These are phyloP conservation scores for Hypomecis punctinalis DNA, from an alignment of 2,888 invertebrate species.

Conservation along the genomic window DNA sequence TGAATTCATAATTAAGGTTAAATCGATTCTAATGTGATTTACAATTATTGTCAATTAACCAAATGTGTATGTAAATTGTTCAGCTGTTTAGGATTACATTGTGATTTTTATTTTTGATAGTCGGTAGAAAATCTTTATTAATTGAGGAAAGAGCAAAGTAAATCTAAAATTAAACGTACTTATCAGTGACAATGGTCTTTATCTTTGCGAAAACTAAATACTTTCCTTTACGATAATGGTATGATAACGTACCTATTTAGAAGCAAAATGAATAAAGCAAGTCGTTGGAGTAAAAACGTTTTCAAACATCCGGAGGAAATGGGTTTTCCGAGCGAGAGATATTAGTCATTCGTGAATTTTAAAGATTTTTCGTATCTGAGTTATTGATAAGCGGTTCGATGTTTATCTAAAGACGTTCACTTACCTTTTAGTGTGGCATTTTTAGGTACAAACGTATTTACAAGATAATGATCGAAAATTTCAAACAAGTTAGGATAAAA, in stretches of 20 bases:
- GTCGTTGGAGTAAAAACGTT: background rate
- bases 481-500: too few species aligned
- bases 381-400: background rate
- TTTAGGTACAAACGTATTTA: too few species aligned
- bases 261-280: background rate
- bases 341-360: background rate
- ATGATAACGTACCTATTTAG: conserved; percentile 14
- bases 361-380: background rate
- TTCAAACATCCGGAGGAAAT: conserved; percentile 30
- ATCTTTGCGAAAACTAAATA: conserved; percentile 1
- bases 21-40: too few species aligned
- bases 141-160: background rate
- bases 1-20: too few species aligned
- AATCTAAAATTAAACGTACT: background rate
- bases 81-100: too few species aligned
- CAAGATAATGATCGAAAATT: too few species aligned
- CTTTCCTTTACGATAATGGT: conserved; percentile 16
- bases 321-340: conserved; percentile 1
- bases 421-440: too few species aligned
- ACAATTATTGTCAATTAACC: too few species aligned
- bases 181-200: background rate
- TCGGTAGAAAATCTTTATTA: background rate
- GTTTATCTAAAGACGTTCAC: background rate
- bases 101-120: background rate
- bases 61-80: too few species aligned